These are phyloP conservation scores for Eupithecia pulchellata DNA, from an alignment of 2,888 invertebrate genomes.

Conservation along the genomic window DNA sequence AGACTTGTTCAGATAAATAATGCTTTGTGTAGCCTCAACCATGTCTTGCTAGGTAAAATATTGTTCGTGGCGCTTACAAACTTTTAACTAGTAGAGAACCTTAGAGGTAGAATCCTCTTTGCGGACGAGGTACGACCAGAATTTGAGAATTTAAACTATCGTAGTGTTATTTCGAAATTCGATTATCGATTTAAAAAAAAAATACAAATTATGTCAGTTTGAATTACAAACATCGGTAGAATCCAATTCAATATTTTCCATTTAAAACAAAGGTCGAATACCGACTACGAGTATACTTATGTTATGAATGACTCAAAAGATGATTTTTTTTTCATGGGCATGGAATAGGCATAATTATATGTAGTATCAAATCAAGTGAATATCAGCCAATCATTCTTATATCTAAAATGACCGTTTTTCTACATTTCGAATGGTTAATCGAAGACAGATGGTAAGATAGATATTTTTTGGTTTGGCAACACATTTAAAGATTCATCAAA, in stretches of 20 bases:
- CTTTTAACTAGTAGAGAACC: not conserved
- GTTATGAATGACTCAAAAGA: too few species aligned
- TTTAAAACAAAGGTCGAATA: not conserved
- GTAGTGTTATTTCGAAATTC: not conserved
- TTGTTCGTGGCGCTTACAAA: not conserved
- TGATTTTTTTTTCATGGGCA: too few species aligned
- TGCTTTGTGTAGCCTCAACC: not conserved
- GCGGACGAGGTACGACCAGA: not conserved
- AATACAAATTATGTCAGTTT: not conserved
- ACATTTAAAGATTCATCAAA: not conserved
- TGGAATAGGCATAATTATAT: not conserved
- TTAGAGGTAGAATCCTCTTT: not conserved
- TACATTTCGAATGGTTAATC: not conserved
- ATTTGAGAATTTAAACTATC: not conserved
- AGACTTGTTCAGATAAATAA: constrained; percentile 11
- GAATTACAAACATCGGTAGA: not conserved
- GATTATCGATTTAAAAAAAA: not conserved
- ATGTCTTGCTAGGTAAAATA: constrained; percentile 1
- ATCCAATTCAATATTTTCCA: not conserved
- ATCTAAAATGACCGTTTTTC: not conserved
- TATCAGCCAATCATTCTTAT: not conserved
- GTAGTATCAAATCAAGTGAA: not conserved
- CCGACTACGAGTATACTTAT: too few species aligned
- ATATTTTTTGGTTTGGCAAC: not conserved
- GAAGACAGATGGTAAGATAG: not conserved